Percentiles rank a stretch among this genome's conserved stretches.
phyloP scores from a whole-genome alignment of 1,140 invertebrate species.

The Drosophila dunni region DNA sequence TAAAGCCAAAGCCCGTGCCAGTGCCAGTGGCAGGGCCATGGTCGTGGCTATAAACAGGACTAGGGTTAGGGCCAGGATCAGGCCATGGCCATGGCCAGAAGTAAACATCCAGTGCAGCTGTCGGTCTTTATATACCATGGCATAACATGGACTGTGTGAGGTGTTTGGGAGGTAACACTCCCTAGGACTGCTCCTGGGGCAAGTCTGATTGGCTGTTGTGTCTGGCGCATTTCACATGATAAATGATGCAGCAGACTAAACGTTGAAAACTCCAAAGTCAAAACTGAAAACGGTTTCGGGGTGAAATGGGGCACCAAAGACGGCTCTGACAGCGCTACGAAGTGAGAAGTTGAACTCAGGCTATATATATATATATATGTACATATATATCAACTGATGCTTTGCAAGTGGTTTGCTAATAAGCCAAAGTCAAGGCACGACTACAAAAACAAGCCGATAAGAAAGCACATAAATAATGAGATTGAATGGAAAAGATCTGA shows the following conservation, averaged over 20 bases:
- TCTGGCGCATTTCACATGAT: slow-evolving; percentile 80
- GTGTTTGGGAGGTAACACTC: slow-evolving; percentile 2
- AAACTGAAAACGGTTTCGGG: not conserved
- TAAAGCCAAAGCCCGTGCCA: not conserved
- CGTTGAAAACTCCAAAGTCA: slow-evolving; percentile 58
- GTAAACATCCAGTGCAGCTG: slow-evolving; percentile 45
- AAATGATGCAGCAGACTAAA: slow-evolving; percentile 81
- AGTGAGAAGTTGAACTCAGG: too few relatives aligned
- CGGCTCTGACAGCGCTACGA: too few relatives aligned
- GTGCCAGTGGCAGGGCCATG: slow-evolving; percentile 39
- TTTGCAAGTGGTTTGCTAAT: not conserved
- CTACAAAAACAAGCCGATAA: not conserved
- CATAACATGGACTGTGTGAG: not conserved
- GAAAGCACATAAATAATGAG: slow-evolving; percentile 7
- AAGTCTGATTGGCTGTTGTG: slow-evolving; percentile 64
- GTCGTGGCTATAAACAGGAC: not conserved
- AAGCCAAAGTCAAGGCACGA: slow-evolving; percentile 5
- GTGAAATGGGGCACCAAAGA: too few relatives aligned
- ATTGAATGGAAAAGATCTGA: not conserved
- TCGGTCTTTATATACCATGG: slow-evolving; percentile 9
- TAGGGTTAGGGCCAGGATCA: slow-evolving; percentile 35
- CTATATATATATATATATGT: too few relatives aligned
- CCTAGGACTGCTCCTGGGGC: slow-evolving; percentile 27
- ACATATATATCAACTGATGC: not conserved
- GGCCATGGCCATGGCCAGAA: slow-evolving; percentile 20